A percentile compares a stretch with the other conserved stretches of the same genome.
These are phyloP conservation scores for Synodontis membranacea DNA, from an alignment of 2,113 vertebrate species.

Conservation along the genomic window DNA sequence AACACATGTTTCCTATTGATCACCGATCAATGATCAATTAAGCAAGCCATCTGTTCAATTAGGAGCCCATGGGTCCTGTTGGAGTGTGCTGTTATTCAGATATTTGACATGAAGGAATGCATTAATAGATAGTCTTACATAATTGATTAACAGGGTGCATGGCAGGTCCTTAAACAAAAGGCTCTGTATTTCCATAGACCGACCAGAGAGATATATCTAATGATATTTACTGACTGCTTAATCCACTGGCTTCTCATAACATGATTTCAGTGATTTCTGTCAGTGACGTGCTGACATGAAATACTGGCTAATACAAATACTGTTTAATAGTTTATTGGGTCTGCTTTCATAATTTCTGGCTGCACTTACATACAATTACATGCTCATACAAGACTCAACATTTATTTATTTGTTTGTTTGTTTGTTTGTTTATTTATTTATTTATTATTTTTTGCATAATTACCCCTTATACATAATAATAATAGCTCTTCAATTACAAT, in stretches of 20 bases:
- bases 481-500: neutral
- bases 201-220: conserved; percentile 3
- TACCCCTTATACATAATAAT: neutral
- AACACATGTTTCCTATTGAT: conserved; percentile 77
- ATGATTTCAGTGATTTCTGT: neutral
- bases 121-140: conserved; percentile 69
- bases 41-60: conserved; percentile 77
- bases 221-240: neutral
- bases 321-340: neutral
- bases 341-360: neutral
- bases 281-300: neutral
- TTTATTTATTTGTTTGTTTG: too few relatives aligned
- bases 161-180: conserved; percentile 70
- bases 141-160: conserved; percentile 67
- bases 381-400: neutral
- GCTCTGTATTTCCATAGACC: conserved; percentile 39
- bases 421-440: too few relatives aligned
- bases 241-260: neutral
- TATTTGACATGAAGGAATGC: conserved; percentile 68
- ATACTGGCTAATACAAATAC: neutral
- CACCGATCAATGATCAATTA: conserved; percentile 82
- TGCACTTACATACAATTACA: neutral
- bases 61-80: conserved; percentile 63
- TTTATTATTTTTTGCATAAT: neutral
- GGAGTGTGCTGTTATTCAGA: conserved; percentile 64